Percentiles rank a stretch among this genome's conserved stretches.
Evolutionary conservation across 2,797 vertebrate genomes (phyloP).

Genomic region (Cryptoprocta ferox): DNA sequence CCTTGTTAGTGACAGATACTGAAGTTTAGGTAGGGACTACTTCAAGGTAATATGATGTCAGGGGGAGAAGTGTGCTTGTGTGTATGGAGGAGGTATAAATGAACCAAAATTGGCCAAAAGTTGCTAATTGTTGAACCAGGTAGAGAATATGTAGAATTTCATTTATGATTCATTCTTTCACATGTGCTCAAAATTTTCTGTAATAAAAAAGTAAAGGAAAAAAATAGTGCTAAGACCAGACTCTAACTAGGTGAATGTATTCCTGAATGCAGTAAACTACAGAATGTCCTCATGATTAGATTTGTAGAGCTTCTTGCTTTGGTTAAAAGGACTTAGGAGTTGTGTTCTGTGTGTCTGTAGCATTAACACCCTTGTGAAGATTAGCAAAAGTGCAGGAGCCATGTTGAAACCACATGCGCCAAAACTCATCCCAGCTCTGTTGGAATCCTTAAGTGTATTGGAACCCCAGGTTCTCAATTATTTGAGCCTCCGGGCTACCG

Average conservation of each 20-base stretch:
- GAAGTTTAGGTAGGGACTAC: background rate
- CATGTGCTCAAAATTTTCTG: background rate
- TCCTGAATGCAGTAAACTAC: background rate
- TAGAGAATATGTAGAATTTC: background rate
- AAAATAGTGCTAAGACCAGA: background rate
- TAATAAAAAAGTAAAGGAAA: background rate
- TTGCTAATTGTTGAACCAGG: slow-evolving; percentile 14
- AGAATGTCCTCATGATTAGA: background rate
- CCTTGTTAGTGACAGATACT: background rate
- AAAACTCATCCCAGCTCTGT: slow-evolving; percentile 95
- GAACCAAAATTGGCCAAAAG: background rate
- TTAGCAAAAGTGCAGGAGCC: slow-evolving; percentile 96
- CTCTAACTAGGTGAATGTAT: background rate
- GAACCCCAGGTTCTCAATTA: slow-evolving; percentile 99
- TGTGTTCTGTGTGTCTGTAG: slow-evolving; percentile 84
- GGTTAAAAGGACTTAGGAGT: background rate
- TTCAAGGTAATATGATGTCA: background rate
- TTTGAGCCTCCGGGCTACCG: slow-evolving; percentile 96
- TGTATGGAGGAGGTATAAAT: background rate
- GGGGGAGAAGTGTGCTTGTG: background rate
- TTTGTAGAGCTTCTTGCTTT: background rate
- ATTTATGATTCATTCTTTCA: background rate
- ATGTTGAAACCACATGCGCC: slow-evolving; percentile 96
- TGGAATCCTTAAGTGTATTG: slow-evolving; percentile 96
- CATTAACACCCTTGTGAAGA: slow-evolving; percentile 98